A percentile compares a stretch with the other conserved stretches of the same genome.
These are phyloP conservation scores for Tenthredo scrophulariae DNA, from an alignment of 2,888 invertebrate genomes.

Conservation along the genomic window DNA sequence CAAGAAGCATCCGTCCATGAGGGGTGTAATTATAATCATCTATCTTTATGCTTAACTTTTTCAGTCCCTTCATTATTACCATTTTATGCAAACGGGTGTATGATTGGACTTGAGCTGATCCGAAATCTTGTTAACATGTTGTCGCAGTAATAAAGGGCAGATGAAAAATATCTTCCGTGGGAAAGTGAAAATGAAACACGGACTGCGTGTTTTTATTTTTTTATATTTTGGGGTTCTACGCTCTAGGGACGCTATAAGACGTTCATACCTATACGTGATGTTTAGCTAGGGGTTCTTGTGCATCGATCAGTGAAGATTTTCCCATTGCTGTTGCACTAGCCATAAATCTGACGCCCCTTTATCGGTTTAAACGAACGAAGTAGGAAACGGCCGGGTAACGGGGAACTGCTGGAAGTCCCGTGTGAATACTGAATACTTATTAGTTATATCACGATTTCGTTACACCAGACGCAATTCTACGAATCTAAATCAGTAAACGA, in stretches of 20 bases:
- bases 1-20: not conserved
- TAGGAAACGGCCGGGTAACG: conserved; percentile 25
- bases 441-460: conserved; percentile 26
- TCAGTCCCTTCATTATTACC: not conserved
- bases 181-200: not conserved
- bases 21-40: conserved; percentile 17
- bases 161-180: not conserved
- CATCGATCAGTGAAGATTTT: conserved; percentile 42
- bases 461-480: conserved; percentile 9
- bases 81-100: not conserved
- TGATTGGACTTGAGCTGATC: not conserved
- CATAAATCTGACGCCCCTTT: conserved; percentile 46
- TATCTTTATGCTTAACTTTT: not conserved
- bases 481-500: conserved; percentile 7
- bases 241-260: conserved; percentile 1
- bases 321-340: conserved; percentile 27
- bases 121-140: not conserved
- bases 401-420: not conserved
- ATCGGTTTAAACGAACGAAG: conserved; percentile 12
- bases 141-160: not conserved
- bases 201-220: not conserved
- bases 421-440: conserved; percentile 42
- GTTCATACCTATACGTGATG: conserved; percentile 33
- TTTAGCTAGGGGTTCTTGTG: conserved; percentile 9
- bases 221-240: not conserved